phyloP scores from a whole-genome alignment of 2,797 vertebrate species.

The Acridotheres tristis region DNA sequence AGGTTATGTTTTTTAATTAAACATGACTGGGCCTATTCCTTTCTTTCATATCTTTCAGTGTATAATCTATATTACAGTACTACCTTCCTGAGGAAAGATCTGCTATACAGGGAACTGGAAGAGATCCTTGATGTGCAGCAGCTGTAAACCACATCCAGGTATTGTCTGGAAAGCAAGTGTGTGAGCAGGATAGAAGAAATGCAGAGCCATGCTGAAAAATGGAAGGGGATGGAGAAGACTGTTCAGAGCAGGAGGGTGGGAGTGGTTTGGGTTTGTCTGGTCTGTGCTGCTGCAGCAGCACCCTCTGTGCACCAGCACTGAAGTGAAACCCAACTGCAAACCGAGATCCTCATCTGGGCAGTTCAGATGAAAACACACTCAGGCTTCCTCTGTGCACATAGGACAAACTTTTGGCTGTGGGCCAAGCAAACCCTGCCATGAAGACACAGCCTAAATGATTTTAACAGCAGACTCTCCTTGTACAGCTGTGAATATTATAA shows the following conservation, averaged over 20 bases:
- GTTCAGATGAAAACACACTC: background rate
- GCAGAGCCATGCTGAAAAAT: background rate
- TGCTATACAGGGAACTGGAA: background rate
- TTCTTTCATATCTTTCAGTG: background rate
- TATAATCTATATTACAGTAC: background rate
- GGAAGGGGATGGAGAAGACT: background rate
- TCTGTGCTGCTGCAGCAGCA: background rate
- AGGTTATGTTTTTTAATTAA: background rate
- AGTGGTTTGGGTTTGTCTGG: background rate
- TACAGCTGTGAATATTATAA: slow-evolving; percentile 15
- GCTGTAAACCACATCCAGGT: background rate
- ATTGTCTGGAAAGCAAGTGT: background rate
- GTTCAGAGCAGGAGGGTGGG: background rate
- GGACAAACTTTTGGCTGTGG: background rate
- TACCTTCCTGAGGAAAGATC: background rate
- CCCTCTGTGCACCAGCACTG: background rate
- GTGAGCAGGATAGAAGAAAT: background rate
- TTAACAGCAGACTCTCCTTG: background rate
- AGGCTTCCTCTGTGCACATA: background rate
- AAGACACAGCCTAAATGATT: background rate
- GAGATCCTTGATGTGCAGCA: background rate
- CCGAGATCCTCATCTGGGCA: background rate
- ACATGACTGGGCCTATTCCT: background rate
- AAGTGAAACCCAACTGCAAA: background rate
- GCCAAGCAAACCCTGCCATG: background rate